Evolutionary conservation across 2,888 invertebrate species (phyloP).

Genomic region (Tetheella fluctuosa): DNA sequence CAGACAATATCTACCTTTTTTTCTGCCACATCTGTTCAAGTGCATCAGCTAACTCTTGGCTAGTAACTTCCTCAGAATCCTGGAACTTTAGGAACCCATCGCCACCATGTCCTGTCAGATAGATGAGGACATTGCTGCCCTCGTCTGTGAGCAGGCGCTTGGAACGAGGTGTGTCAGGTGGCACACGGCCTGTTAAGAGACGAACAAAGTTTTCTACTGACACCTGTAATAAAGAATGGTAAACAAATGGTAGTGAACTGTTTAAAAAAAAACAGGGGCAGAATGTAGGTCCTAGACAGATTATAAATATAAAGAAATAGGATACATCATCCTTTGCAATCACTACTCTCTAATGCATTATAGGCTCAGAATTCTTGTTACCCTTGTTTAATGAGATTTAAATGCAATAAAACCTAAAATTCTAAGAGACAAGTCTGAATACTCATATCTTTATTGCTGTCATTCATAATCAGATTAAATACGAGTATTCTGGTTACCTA

Average conservation of each 20-base stretch:
- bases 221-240: constrained; percentile 83
- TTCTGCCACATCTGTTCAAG: constrained; percentile 99
- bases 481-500: constrained; percentile 48
- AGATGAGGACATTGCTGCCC: constrained; percentile 97
- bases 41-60: constrained; percentile 98
- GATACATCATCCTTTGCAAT: too few relatives aligned
- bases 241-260: too few relatives aligned
- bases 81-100: constrained; percentile 99
- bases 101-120: constrained; percentile 98
- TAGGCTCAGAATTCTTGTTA: too few relatives aligned
- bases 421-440: too few relatives aligned
- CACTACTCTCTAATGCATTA: too few relatives aligned
- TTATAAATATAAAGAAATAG: too few relatives aligned
- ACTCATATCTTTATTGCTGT: too few relatives aligned
- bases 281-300: too few relatives aligned
- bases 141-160: constrained; percentile 98
- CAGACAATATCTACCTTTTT: constrained; percentile 90
- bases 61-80: constrained; percentile 99
- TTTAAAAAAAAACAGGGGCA: too few relatives aligned
- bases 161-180: constrained; percentile 96
- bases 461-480: too few relatives aligned
- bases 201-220: constrained; percentile 99
- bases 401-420: too few relatives aligned
- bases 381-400: too few relatives aligned
- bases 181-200: constrained; percentile 95